Conservation (phyloP, 2,113 vertebrate genomes). For the Ibidorhyncha struthersii region DNA sequence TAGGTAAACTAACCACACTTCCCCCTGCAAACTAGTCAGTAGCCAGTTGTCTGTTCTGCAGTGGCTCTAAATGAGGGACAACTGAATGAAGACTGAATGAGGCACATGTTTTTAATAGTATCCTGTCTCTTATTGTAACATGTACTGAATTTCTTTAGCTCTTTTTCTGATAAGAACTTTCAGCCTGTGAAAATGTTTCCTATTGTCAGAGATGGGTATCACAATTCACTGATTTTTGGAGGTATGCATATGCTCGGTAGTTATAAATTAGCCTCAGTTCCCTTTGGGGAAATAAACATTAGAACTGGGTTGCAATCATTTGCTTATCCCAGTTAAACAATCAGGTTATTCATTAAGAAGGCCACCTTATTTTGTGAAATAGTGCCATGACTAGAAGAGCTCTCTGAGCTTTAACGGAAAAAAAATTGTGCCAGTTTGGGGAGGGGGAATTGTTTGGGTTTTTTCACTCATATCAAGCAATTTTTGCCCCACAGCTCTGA, state of each 20-base stretch:
- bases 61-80: neutral
- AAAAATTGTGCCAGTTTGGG: neutral
- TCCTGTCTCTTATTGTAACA: neutral
- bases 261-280: neutral
- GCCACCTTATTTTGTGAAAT: neutral
- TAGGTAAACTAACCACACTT: neutral
- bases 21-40: neutral
- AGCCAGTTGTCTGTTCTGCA: neutral
- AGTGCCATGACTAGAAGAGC: neutral
- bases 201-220: neutral
- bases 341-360: neutral
- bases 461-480: neutral
- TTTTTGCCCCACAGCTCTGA: neutral
- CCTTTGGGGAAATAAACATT: neutral
- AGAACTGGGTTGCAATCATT: neutral
- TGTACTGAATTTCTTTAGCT: neutral
- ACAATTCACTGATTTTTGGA: neutral
- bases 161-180: neutral
- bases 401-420: neutral
- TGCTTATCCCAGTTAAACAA: neutral
- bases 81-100: neutral
- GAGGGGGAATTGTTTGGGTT: neutral
- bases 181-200: neutral
- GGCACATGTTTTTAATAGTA: neutral
- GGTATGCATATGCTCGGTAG: neutral